Evolutionary conservation across 2,113 vertebrate species (phyloP), one percentile per base, ranked within the genome.

Genomic region (Regulus satrapa): DNA sequence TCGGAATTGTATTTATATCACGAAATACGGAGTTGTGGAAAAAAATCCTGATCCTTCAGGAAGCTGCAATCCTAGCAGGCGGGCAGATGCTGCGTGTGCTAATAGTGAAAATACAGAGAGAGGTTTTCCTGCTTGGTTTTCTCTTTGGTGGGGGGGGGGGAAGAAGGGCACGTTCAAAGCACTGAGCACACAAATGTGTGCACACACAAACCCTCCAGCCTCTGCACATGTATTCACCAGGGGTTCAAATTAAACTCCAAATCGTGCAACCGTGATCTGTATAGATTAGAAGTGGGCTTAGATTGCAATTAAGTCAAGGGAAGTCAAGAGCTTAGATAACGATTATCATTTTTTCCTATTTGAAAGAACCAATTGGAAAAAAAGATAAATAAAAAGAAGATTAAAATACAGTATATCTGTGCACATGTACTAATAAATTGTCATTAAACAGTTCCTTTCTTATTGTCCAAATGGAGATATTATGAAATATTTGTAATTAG

Each of bases 291-390:
- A 95, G 77, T 18, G 36, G 94, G 94, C 94, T 97, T 97, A 96
- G 91, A 95, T 95, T 96, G 92, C 89, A 96, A 94, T 96, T 97
- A 96, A 97, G 94, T 96, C 96, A 88, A 82, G 91, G 92, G 68
- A 96, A 97, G 92, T 96, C 96, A 94, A 96, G 95, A 97, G 95
- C 96, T 97, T 97, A 97, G 92, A 79, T 94, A 95, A 95, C 41
- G 64, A 97, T 97, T 96, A 95, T 87, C 13, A 34, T 79, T 94
- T 94, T 86, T 85, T 74, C 94, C 78, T 83, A 71, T 91, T 94
- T 93, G 85, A 75, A 94, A 89, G 88, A 89, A 91, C 61, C 64
- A 85, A 69, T 26, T 59, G 69, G 21, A 24, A 67, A 69, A 73
- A 49, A 26, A 18, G 18, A 28, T 3, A 51, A 73, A 83, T 28